Base-by-base conservation (phyloP, 2,888 invertebrate genomes). In the Selenia dentaria region DNA sequence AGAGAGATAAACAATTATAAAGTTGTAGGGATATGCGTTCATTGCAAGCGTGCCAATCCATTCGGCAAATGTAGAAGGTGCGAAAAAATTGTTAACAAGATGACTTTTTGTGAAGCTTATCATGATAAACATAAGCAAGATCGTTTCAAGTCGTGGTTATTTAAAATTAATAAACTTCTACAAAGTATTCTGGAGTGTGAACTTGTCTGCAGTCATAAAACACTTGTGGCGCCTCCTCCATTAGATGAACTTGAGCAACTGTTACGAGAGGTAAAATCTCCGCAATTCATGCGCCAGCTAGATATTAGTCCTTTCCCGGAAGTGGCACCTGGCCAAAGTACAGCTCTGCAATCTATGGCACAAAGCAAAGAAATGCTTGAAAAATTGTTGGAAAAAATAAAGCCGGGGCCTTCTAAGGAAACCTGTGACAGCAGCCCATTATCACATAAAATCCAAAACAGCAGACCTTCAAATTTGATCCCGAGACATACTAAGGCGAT, bases 11-110 rank as follows among this genome's bases (percentile, higher is more conserved):
- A 57, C 18, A 60, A 55, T 40, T 63, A 66, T 50, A 59, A 73
- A 32, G 44, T 66, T 0, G 39, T 62, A 12, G 64, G 64, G 0
- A 33, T 74, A 16, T 83, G 82, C 36, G 53, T 68, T 1, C 57
- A 73, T 40, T 82, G 80, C 46, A 74, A 67, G 26, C 43, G 43
- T 14, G 43, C 51, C 6, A 69, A 58, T 18, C 41, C 52, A 1
- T 40, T 46, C 2, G 60, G 53, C 10, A 67, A 68, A 49, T 83
- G 82, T 51, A 62, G 62, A 35, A 63, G 67, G 52, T 83, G 82
- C 45, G 60, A 70, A 13, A 65, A 60, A 25, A 56, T 74, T 9
- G 47, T 66, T 1, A 59, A 51, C 18, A 67, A 65, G 37, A 75
- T 66, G 41, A 33, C 65, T n/a, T 42, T 33, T 2, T 40, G 49